These are phyloP conservation scores for Psix sp. DNA, from an alignment of 1,140 invertebrate genomes.

Conservation along the genomic window DNA sequence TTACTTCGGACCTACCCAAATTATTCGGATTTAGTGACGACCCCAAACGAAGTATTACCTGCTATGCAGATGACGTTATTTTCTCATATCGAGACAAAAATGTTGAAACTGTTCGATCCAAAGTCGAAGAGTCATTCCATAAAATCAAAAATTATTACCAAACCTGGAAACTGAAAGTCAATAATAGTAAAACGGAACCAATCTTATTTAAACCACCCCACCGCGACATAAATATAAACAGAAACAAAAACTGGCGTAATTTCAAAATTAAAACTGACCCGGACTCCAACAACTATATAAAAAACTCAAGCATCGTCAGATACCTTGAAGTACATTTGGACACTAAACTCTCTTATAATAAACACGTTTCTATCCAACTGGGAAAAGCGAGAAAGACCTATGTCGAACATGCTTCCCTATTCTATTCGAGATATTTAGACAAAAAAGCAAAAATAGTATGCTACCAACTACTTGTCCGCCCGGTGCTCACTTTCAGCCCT, in stretches of 20 bases:
- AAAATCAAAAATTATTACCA: conserved; percentile 16
- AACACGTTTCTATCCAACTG: conserved; percentile 36
- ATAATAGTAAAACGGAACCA: conserved; percentile 49
- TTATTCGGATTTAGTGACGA: neutral
- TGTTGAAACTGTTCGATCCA: neutral
- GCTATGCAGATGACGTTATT: conserved; percentile 45
- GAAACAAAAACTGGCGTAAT: conserved; percentile 1
- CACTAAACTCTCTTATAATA: conserved; percentile 13
- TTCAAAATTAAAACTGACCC: conserved; percentile 6
- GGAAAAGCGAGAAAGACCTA: conserved; percentile 40
- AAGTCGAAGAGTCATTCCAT: conserved; percentile 8
- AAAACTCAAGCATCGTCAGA: conserved; percentile 22
- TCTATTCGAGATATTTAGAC: conserved; percentile 19
- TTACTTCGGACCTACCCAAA: neutral
- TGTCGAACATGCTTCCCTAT: conserved; percentile 6
- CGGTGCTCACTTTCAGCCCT: conserved; percentile 28
- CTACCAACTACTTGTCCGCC: conserved; percentile 32
- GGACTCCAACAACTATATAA: neutral
- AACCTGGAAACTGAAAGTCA: conserved; percentile 48
- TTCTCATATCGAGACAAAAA: conserved; percentile 4
- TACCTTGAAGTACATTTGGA: conserved; percentile 48
- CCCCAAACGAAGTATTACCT: neutral
- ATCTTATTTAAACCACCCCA: conserved; percentile 38
- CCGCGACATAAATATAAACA: conserved; percentile 1
- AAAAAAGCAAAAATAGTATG: conserved; percentile 42